Conservation (phyloP, 92 coral and sea anemone genomes). For the Palythoa heliodiscus region DNA sequence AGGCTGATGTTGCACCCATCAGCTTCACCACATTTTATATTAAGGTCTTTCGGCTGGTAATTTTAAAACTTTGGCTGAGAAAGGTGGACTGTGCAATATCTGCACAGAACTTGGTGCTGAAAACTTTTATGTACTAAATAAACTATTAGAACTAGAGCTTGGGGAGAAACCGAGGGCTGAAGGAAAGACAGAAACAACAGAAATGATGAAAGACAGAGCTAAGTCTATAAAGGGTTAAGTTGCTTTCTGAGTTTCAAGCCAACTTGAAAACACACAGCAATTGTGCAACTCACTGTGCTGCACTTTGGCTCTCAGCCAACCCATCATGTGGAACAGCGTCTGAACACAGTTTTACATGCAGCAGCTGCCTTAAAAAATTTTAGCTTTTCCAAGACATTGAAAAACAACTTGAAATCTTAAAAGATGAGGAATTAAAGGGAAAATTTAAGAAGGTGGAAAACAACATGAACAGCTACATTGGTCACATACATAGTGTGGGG, state of each 20-base stretch:
- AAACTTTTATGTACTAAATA: conserved; percentile 24
- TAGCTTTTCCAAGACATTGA: conserved; percentile 18
- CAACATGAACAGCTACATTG: conserved; percentile 37
- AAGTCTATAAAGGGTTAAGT: conserved; percentile 45
- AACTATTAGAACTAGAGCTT: not conserved
- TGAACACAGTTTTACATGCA: conserved; percentile 8
- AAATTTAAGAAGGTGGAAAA: conserved; percentile 17
- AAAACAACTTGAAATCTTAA: conserved; percentile 5
- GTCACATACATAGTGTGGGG: conserved; percentile 49
- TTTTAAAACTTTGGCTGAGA: conserved; percentile 38
- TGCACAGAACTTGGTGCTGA: conserved; percentile 43
- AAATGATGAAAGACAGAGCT: conserved; percentile 20
- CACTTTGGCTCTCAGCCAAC: not conserved
- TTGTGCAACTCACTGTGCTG: conserved; percentile 11
- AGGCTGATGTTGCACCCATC: conserved; percentile 37
- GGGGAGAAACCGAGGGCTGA: not conserved
- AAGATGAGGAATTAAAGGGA: conserved; percentile 19
- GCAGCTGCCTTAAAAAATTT: conserved; percentile 15
- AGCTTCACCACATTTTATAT: conserved; percentile 18
- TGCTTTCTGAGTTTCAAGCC: conserved; percentile 48
- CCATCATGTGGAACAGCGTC: conserved; percentile 5
- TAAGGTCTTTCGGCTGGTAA: conserved; percentile 37
- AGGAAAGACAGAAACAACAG: conserved; percentile 9
- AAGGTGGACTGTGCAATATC: conserved; percentile 44
- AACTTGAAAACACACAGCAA: conserved; percentile 41